Conservation (phyloP, 2,113 vertebrate genomes). For the Oreochromis spilurus region DNA sequence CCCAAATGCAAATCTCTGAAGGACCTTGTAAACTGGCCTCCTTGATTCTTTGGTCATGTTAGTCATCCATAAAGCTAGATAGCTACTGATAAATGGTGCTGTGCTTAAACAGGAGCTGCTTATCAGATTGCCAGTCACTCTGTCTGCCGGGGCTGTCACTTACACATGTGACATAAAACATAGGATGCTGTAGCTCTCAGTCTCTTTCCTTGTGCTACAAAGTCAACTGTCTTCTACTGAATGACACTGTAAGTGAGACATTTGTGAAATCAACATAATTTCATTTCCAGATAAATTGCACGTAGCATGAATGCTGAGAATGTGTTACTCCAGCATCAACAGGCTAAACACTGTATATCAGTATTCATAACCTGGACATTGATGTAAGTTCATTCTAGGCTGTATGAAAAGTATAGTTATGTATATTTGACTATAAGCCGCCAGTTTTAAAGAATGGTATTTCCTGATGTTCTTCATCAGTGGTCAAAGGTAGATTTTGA, state of each 20-base stretch:
- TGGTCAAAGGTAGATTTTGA: slow-evolving; percentile 9
- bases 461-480: slow-evolving; percentile 22
- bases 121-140: slow-evolving; percentile 67
- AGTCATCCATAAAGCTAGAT: slow-evolving; percentile 49
- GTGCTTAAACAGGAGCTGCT: slow-evolving; percentile 36
- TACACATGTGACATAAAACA: not conserved
- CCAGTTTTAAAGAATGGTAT: not conserved
- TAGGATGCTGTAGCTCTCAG: not conserved
- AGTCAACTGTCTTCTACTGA: not conserved
- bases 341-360: not conserved
- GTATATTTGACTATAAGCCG: not conserved
- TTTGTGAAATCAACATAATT: not conserved
- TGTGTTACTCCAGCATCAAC: not conserved
- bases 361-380: not conserved
- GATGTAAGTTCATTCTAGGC: not conserved
- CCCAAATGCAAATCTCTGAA: slow-evolving; percentile 17
- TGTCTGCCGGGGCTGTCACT: slow-evolving; percentile 15
- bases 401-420: not conserved
- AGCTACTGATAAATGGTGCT: slow-evolving; percentile 60
- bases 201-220: not conserved
- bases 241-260: not conserved
- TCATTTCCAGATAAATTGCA: not conserved
- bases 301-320: not conserved
- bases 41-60: slow-evolving; percentile 23
- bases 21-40: slow-evolving; percentile 15